Conservation (phyloP, 2,888 invertebrate genomes). For the Ichneumoninae sp. region DNA sequence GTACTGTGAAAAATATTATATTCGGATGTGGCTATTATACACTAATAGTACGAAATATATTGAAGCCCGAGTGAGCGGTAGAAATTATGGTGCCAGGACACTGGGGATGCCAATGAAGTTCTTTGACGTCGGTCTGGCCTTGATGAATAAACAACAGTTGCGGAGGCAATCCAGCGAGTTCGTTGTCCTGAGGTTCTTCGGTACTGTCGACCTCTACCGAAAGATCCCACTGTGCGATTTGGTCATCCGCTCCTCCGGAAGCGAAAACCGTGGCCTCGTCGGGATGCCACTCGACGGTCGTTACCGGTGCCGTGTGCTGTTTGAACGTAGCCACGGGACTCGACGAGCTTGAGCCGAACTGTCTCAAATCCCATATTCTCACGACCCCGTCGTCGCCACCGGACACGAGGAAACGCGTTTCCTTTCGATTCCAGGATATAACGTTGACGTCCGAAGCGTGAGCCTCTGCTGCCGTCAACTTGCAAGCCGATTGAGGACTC, state of each 20-base stretch:
- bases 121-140: slow-evolving; percentile 99
- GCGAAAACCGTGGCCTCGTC: slow-evolving; percentile 96
- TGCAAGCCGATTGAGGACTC: slow-evolving; percentile 94
- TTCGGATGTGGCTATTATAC: slow-evolving; percentile 86
- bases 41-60: slow-evolving; percentile 98
- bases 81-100: slow-evolving; percentile 96
- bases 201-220: slow-evolving; percentile 93
- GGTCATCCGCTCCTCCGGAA: slow-evolving; percentile 96
- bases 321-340: slow-evolving; percentile 96
- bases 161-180: slow-evolving; percentile 90
- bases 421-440: slow-evolving; percentile 97
- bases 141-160: slow-evolving; percentile 99
- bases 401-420: slow-evolving; percentile 87
- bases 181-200: slow-evolving; percentile 84
- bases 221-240: slow-evolving; percentile 98
- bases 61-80: slow-evolving; percentile 97
- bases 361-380: slow-evolving; percentile 97
- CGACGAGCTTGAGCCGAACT: slow-evolving; percentile 89
- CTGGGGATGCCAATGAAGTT: slow-evolving; percentile 99
- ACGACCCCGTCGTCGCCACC: slow-evolving; percentile 98
- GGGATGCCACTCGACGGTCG: slow-evolving; percentile 99
- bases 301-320: slow-evolving; percentile 96
- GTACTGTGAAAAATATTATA: slow-evolving; percentile 28
- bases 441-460: slow-evolving; percentile 98
- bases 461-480: slow-evolving; percentile 93